These are phyloP conservation scores for Pheucticus melanocephalus DNA, from an alignment of 2,113 vertebrate genomes.

Conservation along the genomic window DNA sequence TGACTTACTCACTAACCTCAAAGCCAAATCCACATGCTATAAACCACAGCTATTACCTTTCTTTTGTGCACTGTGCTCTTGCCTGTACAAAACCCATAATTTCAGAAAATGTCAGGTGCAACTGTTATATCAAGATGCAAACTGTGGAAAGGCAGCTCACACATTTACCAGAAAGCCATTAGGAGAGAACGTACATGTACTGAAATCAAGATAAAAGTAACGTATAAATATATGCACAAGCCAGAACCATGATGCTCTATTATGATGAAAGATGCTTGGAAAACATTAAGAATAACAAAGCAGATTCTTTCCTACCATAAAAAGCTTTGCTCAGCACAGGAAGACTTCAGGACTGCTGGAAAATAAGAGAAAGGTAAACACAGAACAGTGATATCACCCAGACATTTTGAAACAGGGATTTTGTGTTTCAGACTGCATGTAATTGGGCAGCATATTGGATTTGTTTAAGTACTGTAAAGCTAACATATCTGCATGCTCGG, in stretches of 20 bases:
- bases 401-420: conserved; percentile 7
- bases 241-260: neutral
- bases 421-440: neutral
- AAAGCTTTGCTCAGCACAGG: conserved; percentile 1
- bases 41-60: neutral
- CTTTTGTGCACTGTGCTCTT: neutral
- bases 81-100: neutral
- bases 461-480: neutral
- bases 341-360: conserved; percentile 13
- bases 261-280: neutral
- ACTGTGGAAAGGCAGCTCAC: neutral
- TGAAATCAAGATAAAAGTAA: conserved; percentile 7
- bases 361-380: conserved; percentile 52
- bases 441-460: neutral
- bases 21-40: neutral
- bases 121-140: neutral
- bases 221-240: neutral
- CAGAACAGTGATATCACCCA: neutral
- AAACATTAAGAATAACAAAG: conserved; percentile 21
- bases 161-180: neutral
- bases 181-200: neutral
- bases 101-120: conserved; percentile 9
- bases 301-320: conserved; percentile 22
- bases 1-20: neutral
- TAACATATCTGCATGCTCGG: neutral